Evolutionary conservation across 2,797 vertebrate genomes (phyloP).

Genomic region (Darevskia nairensis): DNA sequence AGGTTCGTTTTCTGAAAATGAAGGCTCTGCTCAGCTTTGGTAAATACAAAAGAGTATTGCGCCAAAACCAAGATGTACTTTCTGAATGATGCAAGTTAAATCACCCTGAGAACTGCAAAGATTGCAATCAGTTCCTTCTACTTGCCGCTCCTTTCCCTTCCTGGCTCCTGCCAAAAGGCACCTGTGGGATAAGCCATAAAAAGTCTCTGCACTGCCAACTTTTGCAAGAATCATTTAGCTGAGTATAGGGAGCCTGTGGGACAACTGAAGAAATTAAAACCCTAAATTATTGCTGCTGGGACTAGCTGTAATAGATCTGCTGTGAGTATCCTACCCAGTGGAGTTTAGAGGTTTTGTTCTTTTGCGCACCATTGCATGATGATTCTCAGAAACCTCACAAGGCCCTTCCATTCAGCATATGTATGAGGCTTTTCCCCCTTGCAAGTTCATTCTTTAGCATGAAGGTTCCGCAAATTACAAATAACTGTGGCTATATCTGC

Average conservation of each 20-base stretch:
- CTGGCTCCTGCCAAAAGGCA: conserved; percentile 14
- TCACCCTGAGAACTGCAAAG: conserved; percentile 8
- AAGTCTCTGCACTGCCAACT: conserved; percentile 56
- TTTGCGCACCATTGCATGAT: conserved; percentile 68
- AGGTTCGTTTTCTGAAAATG: neutral
- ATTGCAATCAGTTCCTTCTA: neutral
- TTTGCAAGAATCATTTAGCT: conserved; percentile 56
- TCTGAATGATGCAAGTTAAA: conserved; percentile 14
- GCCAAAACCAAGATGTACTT: conserved; percentile 6
- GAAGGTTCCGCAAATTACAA: conserved; percentile 67
- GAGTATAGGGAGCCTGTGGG: conserved; percentile 67
- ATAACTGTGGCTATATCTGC: conserved; percentile 67
- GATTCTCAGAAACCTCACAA: conserved; percentile 68
- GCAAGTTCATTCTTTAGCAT: conserved; percentile 73
- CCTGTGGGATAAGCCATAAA: conserved; percentile 57
- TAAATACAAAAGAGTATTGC: neutral
- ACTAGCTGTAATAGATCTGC: conserved; percentile 67
- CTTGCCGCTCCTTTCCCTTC: conserved; percentile 4
- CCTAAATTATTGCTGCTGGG: conserved; percentile 70
- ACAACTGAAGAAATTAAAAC: conserved; percentile 71
- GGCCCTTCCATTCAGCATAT: conserved; percentile 63
- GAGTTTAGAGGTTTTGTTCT: conserved; percentile 66
- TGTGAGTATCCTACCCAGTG: conserved; percentile 61
- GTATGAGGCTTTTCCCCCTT: conserved; percentile 68
- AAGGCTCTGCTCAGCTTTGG: conserved; percentile 5